Conservation (phyloP, 1,140 invertebrate genomes). For the Eubasilissa regina region DNA sequence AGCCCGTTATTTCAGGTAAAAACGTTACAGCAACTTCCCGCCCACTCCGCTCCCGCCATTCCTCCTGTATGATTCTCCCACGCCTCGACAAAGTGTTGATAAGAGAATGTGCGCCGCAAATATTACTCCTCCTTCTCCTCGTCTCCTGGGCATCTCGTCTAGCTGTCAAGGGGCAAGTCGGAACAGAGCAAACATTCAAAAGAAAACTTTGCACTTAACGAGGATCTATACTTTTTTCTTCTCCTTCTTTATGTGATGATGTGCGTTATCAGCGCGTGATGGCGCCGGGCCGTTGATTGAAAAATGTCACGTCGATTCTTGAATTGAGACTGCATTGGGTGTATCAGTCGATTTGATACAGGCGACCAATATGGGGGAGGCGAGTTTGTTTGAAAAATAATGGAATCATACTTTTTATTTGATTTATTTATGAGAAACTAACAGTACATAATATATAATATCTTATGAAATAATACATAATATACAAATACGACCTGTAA, state of each 20-base stretch:
- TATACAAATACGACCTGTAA: no score
- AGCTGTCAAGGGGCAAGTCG: constrained; percentile 9
- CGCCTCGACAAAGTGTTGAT: constrained; percentile 4
- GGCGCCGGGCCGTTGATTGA: background rate
- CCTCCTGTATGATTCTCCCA: background rate
- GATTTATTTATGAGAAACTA: no score
- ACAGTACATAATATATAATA: no score
- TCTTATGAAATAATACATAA: no score
- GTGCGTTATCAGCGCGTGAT: constrained; percentile 13
- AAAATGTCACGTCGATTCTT: no score
- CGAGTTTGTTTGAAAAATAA: no score
- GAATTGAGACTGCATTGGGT: no score
- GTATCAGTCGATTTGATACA: no score
- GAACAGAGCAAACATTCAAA: constrained; percentile 5
- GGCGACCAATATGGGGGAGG: no score
- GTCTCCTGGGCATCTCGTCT: constrained; percentile 9
- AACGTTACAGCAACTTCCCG: background rate
- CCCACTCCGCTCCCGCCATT: background rate
- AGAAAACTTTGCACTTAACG: constrained; percentile 39
- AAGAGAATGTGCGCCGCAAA: constrained; percentile 13
- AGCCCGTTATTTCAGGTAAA: constrained; percentile 18
- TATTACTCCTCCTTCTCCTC: background rate
- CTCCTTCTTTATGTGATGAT: background rate
- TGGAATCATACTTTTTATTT: no score
- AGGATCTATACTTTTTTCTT: constrained; percentile 32